Percentiles rank a stretch among this genome's conserved stretches.
These are phyloP conservation scores for Hedya salicella DNA, from an alignment of 2,888 invertebrate species.

Conservation along the genomic window DNA sequence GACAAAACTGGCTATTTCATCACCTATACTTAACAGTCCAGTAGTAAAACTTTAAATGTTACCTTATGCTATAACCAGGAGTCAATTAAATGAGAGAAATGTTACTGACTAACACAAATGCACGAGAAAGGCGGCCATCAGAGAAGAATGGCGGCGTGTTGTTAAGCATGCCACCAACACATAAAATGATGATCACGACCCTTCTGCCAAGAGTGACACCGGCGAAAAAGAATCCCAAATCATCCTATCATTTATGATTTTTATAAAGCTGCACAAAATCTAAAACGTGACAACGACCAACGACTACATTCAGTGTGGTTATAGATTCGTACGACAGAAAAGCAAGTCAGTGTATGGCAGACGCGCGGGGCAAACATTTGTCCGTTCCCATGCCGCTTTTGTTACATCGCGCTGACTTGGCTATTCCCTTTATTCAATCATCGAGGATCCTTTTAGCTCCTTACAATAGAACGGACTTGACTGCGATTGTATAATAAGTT, in stretches of 20 bases:
- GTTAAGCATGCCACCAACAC: too few species aligned
- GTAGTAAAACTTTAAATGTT: too few species aligned
- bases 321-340: slow-evolving; percentile 17
- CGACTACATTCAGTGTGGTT: background rate
- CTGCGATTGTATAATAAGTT: slow-evolving; percentile 28
- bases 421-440: slow-evolving; percentile 64
- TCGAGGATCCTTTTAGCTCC: slow-evolving; percentile 45
- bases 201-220: too few species aligned
- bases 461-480: slow-evolving; percentile 36
- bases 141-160: too few species aligned
- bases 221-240: too few species aligned
- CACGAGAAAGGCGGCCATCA: too few species aligned
- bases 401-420: slow-evolving; percentile 53
- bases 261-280: background rate
- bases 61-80: too few species aligned
- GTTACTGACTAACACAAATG: too few species aligned
- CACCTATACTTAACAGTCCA: too few species aligned
- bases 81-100: too few species aligned
- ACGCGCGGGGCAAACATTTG: slow-evolving; percentile 59
- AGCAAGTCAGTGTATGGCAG: slow-evolving; percentile 21
- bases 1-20: too few species aligned
- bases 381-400: slow-evolving; percentile 51
- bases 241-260: background rate
- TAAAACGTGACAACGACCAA: slow-evolving; percentile 1
- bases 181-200: too few species aligned